Percentiles rank a stretch among this genome's conserved stretches.
phyloP scores from a whole-genome alignment of 1,140 invertebrate species.

The Condylostylus longicornis region DNA sequence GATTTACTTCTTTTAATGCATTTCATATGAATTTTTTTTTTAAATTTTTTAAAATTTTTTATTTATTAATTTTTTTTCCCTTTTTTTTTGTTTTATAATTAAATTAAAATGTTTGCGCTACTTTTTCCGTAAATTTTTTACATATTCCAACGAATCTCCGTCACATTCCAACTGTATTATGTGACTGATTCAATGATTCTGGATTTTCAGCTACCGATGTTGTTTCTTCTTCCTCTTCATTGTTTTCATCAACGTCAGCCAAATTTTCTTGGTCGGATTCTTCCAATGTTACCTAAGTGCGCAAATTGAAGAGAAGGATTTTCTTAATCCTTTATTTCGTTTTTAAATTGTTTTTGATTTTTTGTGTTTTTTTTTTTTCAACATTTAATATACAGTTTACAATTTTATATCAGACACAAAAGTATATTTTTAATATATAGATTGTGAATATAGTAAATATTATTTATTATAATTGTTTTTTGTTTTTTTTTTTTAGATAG shows the following conservation, averaged over 20 bases:
- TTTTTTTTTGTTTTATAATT: too few species aligned
- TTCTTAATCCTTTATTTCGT: not conserved
- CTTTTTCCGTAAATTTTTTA: slow-evolving; percentile 70
- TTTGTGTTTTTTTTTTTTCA: not conserved
- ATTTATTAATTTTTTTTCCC: too few species aligned
- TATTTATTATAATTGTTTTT: too few species aligned
- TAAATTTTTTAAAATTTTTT: too few species aligned
- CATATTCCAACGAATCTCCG: slow-evolving; percentile 72
- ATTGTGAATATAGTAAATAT: too few species aligned
- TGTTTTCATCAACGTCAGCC: slow-evolving; percentile 43
- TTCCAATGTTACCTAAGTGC: slow-evolving; percentile 73
- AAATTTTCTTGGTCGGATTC: slow-evolving; percentile 50
- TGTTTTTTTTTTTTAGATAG: too few species aligned
- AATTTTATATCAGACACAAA: not conserved
- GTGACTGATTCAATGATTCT: slow-evolving; percentile 33
- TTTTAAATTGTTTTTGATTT: slow-evolving; percentile 2
- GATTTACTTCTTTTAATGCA: too few species aligned
- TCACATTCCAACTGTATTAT: slow-evolving; percentile 58
- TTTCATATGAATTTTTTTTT: too few species aligned
- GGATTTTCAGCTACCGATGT: slow-evolving; percentile 25
- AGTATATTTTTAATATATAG: too few species aligned
- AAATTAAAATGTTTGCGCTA: slow-evolving; percentile 43
- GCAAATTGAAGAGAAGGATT: slow-evolving; percentile 29
- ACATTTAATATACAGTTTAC: not conserved
- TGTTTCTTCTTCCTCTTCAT: slow-evolving; percentile 38